Percentiles rank a stretch among this genome's conserved stretches.
Evolutionary conservation across 2,113 vertebrate genomes (phyloP).

Genomic region (Apistogramma diplotaenia): DNA sequence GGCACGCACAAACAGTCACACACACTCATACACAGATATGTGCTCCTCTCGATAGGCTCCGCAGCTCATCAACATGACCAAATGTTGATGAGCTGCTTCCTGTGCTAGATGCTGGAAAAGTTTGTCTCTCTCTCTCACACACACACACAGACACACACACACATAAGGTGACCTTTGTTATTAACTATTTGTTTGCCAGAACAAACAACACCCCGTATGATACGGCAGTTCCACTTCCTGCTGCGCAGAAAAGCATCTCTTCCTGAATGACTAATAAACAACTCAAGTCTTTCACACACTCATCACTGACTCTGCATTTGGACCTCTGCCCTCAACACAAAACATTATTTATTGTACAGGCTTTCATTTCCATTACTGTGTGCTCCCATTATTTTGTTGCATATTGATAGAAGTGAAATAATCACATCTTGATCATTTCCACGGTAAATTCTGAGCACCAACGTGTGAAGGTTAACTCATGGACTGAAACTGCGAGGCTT

Average conservation of each 20-base stretch:
- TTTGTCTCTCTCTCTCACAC: not conserved
- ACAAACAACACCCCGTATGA: slow-evolving; percentile 7
- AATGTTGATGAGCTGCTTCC: too few species aligned
- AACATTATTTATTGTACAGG: not conserved
- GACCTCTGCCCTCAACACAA: slow-evolving; percentile 12
- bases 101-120: slow-evolving; percentile 19
- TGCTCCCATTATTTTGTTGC: not conserved
- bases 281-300: not conserved
- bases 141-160: not conserved
- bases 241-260: slow-evolving; percentile 21
- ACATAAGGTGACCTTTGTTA: slow-evolving; percentile 50
- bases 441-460: not conserved
- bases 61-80: slow-evolving; percentile 25
- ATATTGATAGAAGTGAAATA: not conserved
- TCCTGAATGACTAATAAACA: slow-evolving; percentile 36
- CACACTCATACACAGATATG: slow-evolving; percentile 11
- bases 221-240: slow-evolving; percentile 29
- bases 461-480: slow-evolving; percentile 5
- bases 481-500: slow-evolving; percentile 2
- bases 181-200: slow-evolving; percentile 29
- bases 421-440: not conserved
- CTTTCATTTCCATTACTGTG: not conserved
- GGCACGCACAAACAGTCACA: slow-evolving; percentile 4
- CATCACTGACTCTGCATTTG: not conserved
- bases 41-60: not conserved